Evolutionary conservation across 1,140 invertebrate genomes (phyloP), one percentile per base, ranked within the genome.

Genomic region (Megalopta genalis): DNA sequence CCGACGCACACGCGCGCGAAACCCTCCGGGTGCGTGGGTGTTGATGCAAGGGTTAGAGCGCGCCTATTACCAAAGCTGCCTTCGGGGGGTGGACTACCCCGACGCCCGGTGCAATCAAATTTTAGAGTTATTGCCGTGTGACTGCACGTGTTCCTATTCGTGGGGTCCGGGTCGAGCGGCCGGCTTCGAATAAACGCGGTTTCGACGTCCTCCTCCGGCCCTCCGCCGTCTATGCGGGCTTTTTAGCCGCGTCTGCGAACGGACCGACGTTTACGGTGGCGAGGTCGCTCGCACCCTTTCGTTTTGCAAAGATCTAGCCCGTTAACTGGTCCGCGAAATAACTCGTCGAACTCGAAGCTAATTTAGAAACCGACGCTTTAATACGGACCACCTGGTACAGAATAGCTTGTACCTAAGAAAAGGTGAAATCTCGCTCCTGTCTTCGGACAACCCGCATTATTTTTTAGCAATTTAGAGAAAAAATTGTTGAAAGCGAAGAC

Each of bases 91-190:
- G 83, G 81, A 83, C 82, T 82, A 85, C 83, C 86, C 87, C 83
- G 32, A 66, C 77, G 81, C 82, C 81, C 63, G 87, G 84, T 85
- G 86, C 90, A 92, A 91, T 91, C 91, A 91, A 91, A 92, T 92
- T 92, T 90, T 83, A 88, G 86, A 92, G 89, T 91, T 91, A 92
- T 90, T 88, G 89, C 90, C 87, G 76, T 64, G 80, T 70, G 83
- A 85, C 78, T 77, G 72, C 78, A 59, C 70, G 83, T 71, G 75
- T 71, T 37, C 60, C 69, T 67, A 49, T 32, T 77, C 71, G 80
- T 23, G 52, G 16, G 73, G 49, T 84, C 57, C 71, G 52, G 23
- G 72, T 67, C 59, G 68, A 66, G 69, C 42, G 57, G 27, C 54
- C 52, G 57, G 27, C 67, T 71, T 71, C 54, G 21, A 42, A 83